Conservation (phyloP, 1,140 invertebrate genomes). For the Acromyrmex heyeri region DNA sequence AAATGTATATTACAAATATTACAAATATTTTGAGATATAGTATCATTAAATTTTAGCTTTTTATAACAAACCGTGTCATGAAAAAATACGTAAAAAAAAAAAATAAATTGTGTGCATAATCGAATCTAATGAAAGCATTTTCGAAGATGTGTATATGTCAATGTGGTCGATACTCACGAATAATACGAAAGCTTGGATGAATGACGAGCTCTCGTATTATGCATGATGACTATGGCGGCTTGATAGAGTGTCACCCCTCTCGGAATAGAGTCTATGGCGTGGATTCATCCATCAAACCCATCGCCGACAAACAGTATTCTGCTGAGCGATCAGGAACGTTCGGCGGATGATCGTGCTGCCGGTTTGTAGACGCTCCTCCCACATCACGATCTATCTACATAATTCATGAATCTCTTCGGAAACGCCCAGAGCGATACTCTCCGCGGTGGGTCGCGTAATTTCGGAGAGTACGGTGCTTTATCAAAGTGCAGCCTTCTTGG, state of each 20-base stretch:
- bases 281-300: constrained; percentile 77
- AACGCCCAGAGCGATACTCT: constrained; percentile 60
- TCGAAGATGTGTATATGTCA: neutral
- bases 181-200: constrained; percentile 56
- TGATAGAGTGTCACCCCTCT: constrained; percentile 67
- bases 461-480: constrained; percentile 51
- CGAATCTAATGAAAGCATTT: constrained; percentile 26
- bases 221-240: constrained; percentile 59
- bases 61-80: neutral
- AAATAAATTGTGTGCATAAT: constrained; percentile 15
- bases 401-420: constrained; percentile 75
- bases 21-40: neutral
- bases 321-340: constrained; percentile 61
- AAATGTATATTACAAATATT: neutral
- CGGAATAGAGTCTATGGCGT: constrained; percentile 10
- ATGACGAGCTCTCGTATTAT: constrained; percentile 31
- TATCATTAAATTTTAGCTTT: neutral
- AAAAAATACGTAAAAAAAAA: too few relatives aligned
- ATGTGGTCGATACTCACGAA: constrained; percentile 38
- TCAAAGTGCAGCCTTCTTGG: constrained; percentile 49
- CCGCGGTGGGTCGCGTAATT: constrained; percentile 66
- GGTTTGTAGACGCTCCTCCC: constrained; percentile 54
- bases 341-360: constrained; percentile 47
- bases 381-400: constrained; percentile 71
- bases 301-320: constrained; percentile 70